A percentile compares a stretch with the other conserved stretches of the same genome.
Evolutionary conservation across 2,888 invertebrate genomes (phyloP).

Genomic region (Bombylius major): DNA sequence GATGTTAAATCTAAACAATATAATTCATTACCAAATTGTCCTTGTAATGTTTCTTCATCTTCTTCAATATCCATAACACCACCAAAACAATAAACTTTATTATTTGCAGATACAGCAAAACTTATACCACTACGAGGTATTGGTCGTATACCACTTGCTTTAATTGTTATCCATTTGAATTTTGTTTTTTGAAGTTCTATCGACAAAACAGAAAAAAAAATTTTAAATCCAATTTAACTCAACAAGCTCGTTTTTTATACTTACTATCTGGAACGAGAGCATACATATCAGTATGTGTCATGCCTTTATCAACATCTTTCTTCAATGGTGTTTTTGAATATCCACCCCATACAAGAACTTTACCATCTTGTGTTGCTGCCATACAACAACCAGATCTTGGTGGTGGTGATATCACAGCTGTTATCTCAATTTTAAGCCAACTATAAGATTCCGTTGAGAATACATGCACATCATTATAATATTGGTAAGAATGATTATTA

Average conservation of each 20-base stretch:
- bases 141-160: constrained; percentile 51
- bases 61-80: constrained; percentile 75
- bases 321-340: constrained; percentile 62
- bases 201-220: constrained; percentile 29
- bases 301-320: constrained; percentile 61
- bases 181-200: constrained; percentile 47
- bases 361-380: constrained; percentile 41
- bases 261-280: constrained; percentile 49
- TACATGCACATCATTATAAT: constrained; percentile 73
- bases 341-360: constrained; percentile 60
- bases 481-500: constrained; percentile 72
- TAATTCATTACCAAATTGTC: constrained; percentile 72
- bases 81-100: constrained; percentile 69
- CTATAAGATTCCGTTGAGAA: constrained; percentile 68
- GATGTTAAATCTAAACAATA: constrained; percentile 61
- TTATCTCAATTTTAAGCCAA: constrained; percentile 60
- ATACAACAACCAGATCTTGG: constrained; percentile 67
- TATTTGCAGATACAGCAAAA: constrained; percentile 46
- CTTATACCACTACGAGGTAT: constrained; percentile 59
- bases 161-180: constrained; percentile 60
- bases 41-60: constrained; percentile 65
- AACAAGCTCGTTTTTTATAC: constrained; percentile 17
- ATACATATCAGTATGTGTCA: constrained; percentile 58
- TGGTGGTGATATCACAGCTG: constrained; percentile 50
- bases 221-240: no score